Percentiles rank a stretch among this genome's conserved stretches.
These are phyloP conservation scores for Enteromius viviparus DNA, from an alignment of 2,797 vertebrate genomes.

Conservation along the genomic window DNA sequence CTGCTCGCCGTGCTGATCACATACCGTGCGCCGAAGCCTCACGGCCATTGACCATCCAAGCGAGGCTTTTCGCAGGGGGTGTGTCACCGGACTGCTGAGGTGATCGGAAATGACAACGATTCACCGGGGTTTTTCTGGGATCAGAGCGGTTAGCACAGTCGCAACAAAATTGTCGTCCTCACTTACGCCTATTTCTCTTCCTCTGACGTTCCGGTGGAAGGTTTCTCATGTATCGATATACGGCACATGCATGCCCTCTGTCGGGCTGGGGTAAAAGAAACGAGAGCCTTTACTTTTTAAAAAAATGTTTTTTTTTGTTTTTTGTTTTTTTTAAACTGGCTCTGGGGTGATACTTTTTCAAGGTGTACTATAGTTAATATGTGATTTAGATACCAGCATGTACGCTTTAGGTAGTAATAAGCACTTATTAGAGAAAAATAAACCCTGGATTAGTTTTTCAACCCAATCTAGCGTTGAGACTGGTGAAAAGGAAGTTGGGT, in stretches of 20 bases:
- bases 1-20: background rate
- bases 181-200: constrained; percentile 39
- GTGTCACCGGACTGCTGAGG: background rate
- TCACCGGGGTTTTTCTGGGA: constrained; percentile 15
- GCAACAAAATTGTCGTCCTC: constrained; percentile 25
- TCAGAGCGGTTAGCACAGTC: background rate
- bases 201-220: constrained; percentile 37
- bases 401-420: background rate
- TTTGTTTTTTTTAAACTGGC: no score
- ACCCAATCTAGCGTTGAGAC: background rate
- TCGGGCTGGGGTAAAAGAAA: constrained; percentile 35
- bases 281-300: background rate
- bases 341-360: background rate
- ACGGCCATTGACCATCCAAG: constrained; percentile 53
- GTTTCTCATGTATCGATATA: background rate
- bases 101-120: background rate
- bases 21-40: constrained; percentile 51
- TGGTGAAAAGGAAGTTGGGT: background rate
- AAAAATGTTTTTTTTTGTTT: no score
- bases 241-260: constrained; percentile 36
- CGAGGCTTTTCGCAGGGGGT: constrained; percentile 6
- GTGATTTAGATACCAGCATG: background rate
- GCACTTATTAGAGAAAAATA: background rate
- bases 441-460: background rate
- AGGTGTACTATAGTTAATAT: background rate